phyloP scores from a whole-genome alignment of 2,113 vertebrate species.

The Charadrius vociferus region DNA sequence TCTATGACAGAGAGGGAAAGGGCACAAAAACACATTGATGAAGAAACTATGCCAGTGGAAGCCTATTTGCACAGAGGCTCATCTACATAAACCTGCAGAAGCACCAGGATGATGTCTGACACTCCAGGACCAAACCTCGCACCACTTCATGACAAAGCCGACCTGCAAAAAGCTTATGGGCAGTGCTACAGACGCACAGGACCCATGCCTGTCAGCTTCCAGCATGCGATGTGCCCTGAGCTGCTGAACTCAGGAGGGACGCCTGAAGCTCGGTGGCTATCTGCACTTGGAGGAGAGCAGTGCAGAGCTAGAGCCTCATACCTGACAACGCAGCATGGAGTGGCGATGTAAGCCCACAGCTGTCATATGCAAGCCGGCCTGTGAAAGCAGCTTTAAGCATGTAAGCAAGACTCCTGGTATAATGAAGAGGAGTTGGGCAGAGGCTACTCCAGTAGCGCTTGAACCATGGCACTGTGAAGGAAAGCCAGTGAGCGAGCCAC shows the following conservation, averaged over 20 bases:
- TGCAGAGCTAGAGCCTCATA: neutral
- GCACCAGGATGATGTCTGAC: neutral
- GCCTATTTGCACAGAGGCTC: neutral
- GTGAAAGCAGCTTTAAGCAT: neutral
- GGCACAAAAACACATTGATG: neutral
- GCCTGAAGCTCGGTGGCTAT: neutral
- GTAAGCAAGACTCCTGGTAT: neutral
- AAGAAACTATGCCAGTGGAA: neutral
- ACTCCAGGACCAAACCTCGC: neutral
- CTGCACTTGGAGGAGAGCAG: neutral
- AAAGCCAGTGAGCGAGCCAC: neutral
- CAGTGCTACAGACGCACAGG: neutral
- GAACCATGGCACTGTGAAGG: neutral
- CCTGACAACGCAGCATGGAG: rapidly evolving
- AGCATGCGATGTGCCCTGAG: neutral
- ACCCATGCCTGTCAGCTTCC: neutral
- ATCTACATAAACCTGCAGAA: neutral
- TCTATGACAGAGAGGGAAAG: neutral
- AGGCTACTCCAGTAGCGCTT: neutral
- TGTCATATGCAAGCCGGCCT: rapidly evolving
- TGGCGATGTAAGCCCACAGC: neutral
- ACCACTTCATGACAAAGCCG: neutral
- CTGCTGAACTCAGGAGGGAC: neutral
- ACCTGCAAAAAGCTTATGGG: neutral
- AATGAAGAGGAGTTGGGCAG: neutral